phyloP scores from a whole-genome alignment of 2,113 vertebrate species.

The Conger conger region DNA sequence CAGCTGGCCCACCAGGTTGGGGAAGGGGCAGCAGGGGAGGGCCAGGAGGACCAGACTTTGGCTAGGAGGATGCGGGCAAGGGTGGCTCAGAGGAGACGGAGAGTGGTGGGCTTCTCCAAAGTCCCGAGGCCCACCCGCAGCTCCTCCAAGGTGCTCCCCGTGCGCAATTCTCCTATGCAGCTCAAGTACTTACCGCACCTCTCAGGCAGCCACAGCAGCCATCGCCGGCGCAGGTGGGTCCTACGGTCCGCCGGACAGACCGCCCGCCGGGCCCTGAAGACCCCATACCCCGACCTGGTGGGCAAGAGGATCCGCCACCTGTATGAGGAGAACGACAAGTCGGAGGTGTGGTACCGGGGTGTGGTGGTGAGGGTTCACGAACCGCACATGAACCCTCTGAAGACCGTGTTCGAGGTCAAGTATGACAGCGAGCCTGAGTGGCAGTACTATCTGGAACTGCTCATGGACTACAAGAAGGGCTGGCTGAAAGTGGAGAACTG shows the following conservation, averaged over 20 bases:
- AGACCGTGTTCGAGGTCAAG: slow-evolving; percentile 72
- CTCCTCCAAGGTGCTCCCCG: slow-evolving; percentile 48
- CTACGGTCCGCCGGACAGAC: slow-evolving; percentile 62
- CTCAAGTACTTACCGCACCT: slow-evolving; percentile 68
- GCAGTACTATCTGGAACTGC: slow-evolving; percentile 74
- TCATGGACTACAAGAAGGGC: slow-evolving; percentile 73
- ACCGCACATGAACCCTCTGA: slow-evolving; percentile 61
- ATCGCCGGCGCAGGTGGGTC: slow-evolving; percentile 59
- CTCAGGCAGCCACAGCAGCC: slow-evolving; percentile 51
- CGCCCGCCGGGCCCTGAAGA: slow-evolving; percentile 43
- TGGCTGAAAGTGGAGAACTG: slow-evolving; percentile 73
- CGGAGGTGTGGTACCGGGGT: slow-evolving; percentile 73
- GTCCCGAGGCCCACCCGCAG: slow-evolving; percentile 40
- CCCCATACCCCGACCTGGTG: slow-evolving; percentile 72
- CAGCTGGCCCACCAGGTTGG: slow-evolving; percentile 8
- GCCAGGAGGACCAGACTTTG: neutral
- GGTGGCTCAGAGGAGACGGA: slow-evolving; percentile 31
- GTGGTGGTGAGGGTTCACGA: slow-evolving; percentile 68
- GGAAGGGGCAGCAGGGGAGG: neutral
- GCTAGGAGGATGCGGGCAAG: slow-evolving; percentile 19
- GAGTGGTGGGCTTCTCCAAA: slow-evolving; percentile 34
- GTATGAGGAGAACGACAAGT: slow-evolving; percentile 78
- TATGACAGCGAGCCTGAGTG: slow-evolving; percentile 80
- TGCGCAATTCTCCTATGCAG: slow-evolving; percentile 50
- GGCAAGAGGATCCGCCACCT: slow-evolving; percentile 75